phyloP scores from a whole-genome alignment of 2,888 invertebrate species.

The Laothoe populi region DNA sequence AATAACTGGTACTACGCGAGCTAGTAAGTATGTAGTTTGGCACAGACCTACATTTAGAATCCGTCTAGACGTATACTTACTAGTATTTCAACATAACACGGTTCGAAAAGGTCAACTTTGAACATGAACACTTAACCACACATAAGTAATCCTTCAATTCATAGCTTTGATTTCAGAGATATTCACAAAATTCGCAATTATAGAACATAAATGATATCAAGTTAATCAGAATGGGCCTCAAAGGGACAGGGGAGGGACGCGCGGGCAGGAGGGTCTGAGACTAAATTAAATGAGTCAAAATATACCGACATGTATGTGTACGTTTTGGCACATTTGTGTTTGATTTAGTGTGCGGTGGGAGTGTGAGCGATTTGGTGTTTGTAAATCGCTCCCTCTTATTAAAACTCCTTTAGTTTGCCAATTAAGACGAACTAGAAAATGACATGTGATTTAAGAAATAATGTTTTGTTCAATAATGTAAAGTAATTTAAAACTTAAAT shows the following conservation, averaged over 20 bases:
- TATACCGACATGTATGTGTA: constrained; percentile 17
- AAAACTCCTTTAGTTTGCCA: too few relatives aligned
- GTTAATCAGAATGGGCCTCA: constrained; percentile 26
- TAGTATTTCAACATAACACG: too few relatives aligned
- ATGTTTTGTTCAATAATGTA: too few relatives aligned
- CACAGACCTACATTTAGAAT: too few relatives aligned
- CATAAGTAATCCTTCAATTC: neutral
- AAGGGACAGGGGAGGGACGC: neutral
- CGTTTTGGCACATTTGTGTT: constrained; percentile 12
- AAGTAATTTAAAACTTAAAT: too few relatives aligned
- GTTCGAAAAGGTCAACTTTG: too few relatives aligned
- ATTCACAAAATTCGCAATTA: constrained; percentile 19
- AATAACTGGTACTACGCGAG: too few relatives aligned
- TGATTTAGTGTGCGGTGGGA: neutral
- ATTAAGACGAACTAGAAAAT: too few relatives aligned
- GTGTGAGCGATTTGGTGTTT: constrained; percentile 11
- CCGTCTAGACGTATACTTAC: too few relatives aligned
- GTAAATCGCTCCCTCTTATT: neutral
- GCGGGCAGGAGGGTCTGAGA: constrained; percentile 6
- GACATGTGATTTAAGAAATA: too few relatives aligned
- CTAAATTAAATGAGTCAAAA: constrained; percentile 23
- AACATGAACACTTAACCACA: too few relatives aligned
- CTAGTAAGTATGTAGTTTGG: too few relatives aligned
- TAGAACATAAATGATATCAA: constrained; percentile 24
- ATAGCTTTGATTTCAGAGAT: neutral